Conservation (phyloP, 2,797 vertebrate species). For the Poeciliopsis presidionis region DNA sequence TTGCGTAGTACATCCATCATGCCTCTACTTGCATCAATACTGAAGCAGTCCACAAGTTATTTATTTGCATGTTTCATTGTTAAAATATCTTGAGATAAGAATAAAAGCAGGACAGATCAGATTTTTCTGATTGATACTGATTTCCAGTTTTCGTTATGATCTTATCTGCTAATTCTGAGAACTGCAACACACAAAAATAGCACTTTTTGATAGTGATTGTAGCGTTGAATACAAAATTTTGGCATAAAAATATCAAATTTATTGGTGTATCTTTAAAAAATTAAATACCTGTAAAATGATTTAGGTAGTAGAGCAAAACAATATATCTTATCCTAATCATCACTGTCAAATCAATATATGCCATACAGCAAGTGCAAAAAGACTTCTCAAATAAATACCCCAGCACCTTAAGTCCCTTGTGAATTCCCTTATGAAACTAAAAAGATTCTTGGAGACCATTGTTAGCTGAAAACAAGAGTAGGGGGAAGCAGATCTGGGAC, state of each 20-base stretch:
- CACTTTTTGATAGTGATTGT: neutral
- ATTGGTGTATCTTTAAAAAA: too few relatives aligned
- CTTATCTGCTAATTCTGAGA: neutral
- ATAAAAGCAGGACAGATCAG: neutral
- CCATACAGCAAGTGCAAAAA: neutral
- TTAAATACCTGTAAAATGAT: neutral
- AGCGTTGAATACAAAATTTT: neutral
- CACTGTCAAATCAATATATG: neutral
- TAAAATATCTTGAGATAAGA: neutral
- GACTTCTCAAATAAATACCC: neutral
- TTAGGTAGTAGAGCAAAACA: neutral
- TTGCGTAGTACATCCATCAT: neutral
- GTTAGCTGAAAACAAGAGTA: neutral
- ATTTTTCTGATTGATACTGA: neutral
- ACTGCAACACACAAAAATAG: neutral
- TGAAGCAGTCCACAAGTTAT: neutral
- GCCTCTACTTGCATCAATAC: neutral
- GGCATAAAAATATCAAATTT: neutral
- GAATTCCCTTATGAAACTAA: neutral
- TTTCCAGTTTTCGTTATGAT: neutral
- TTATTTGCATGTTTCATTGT: neutral
- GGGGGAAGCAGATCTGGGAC: neutral
- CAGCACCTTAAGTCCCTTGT: neutral
- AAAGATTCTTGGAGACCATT: neutral
- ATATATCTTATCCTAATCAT: neutral